A percentile compares a stretch with the other conserved stretches of the same genome.
phyloP scores from a whole-genome alignment of 2,888 invertebrate species.

The Sclerodermus sp. region DNA sequence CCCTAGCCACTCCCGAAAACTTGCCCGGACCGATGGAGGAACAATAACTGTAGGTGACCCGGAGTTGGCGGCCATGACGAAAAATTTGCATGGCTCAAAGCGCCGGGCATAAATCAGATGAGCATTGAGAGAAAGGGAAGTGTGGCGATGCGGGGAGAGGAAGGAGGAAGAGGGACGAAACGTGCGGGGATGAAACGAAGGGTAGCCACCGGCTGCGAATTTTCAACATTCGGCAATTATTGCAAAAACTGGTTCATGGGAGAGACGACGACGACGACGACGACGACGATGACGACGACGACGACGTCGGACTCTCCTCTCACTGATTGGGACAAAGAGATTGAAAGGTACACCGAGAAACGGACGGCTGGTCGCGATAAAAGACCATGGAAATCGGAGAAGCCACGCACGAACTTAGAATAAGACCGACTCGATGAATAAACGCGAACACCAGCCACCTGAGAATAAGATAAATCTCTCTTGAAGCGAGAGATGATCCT shows the following conservation, averaged over 20 bases:
- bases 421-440: too few species aligned
- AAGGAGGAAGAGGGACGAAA: not conserved
- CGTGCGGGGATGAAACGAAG: not conserved
- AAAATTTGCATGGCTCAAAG: conserved; percentile 38
- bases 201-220: conserved; percentile 27
- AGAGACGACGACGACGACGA: not conserved
- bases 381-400: conserved; percentile 28
- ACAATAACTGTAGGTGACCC: conserved; percentile 34
- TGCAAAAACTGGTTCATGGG: conserved; percentile 37
- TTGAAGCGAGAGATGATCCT: too few species aligned
- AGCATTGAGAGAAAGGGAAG: conserved; percentile 19
- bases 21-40: conserved; percentile 20
- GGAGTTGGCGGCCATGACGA: conserved; percentile 18
- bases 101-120: conserved; percentile 41
- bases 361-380: conserved; percentile 16
- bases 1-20: conserved; percentile 7
- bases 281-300: too few species aligned
- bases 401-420: not conserved
- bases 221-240: conserved; percentile 24
- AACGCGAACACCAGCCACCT: too few species aligned
- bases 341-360: too few species aligned
- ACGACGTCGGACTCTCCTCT: too few species aligned
- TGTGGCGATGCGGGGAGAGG: too few species aligned
- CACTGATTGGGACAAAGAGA: too few species aligned
- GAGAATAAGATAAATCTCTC: too few species aligned